These are phyloP conservation scores for Orbicella faveolata DNA, from an alignment of 64 coral and sea anemone species.

Conservation along the genomic window DNA sequence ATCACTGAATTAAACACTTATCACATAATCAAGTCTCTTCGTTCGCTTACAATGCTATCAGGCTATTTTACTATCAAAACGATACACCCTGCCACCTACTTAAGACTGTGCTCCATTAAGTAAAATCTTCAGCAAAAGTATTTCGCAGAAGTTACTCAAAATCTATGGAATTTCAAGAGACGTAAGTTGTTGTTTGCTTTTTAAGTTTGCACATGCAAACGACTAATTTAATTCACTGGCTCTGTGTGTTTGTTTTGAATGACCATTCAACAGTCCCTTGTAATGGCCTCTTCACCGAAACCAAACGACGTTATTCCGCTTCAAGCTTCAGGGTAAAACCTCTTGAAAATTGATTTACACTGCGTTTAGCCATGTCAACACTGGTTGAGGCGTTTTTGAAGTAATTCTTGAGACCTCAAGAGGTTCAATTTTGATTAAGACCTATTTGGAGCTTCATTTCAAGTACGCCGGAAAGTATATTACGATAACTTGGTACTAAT, in stretches of 20 bases:
- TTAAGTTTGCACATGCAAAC: constrained; percentile 1
- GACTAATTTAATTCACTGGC: background rate
- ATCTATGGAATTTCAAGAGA: background rate
- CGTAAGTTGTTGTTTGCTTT: background rate
- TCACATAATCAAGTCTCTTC: background rate
- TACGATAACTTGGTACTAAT: no score
- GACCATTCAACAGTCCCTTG: background rate
- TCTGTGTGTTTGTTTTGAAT: background rate
- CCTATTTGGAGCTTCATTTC: background rate
- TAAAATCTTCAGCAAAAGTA: background rate
- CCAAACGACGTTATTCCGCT: background rate
- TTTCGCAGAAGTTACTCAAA: constrained; percentile 1
- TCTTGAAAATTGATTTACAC: background rate
- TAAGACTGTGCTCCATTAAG: background rate
- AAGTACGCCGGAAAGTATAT: no score
- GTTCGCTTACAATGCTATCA: background rate
- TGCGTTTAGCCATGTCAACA: background rate
- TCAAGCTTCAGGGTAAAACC: background rate
- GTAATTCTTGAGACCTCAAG: background rate
- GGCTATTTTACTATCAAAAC: background rate
- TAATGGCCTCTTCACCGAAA: background rate
- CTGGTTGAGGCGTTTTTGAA: background rate
- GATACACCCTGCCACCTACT: background rate
- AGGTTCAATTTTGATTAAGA: background rate
- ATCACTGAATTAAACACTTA: constrained; percentile 20